Percentiles rank a stretch among this genome's conserved stretches.
Conservation (phyloP, 2,797 vertebrate species). For the Sebastes kiyomatsui region DNA sequence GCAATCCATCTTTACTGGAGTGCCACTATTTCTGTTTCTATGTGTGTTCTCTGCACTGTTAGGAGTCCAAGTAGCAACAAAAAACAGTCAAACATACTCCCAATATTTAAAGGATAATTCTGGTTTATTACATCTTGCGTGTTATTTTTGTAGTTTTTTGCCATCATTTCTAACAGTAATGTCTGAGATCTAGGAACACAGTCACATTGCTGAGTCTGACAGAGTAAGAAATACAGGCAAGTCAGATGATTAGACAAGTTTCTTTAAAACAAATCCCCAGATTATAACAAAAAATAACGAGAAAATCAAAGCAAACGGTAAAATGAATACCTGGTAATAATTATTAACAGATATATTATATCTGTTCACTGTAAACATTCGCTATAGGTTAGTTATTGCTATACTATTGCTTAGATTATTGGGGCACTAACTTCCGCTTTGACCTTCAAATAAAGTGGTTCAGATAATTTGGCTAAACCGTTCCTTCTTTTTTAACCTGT, state of each 20-base stretch:
- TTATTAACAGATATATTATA: background rate
- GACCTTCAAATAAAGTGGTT: background rate
- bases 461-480: background rate
- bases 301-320: background rate
- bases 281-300: background rate
- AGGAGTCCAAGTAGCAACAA: background rate
- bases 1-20: conserved; percentile 23
- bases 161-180: background rate
- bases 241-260: background rate
- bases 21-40: background rate
- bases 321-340: background rate
- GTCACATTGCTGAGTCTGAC: background rate
- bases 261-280: background rate
- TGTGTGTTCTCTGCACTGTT: background rate
- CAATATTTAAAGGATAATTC: background rate
- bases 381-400: background rate
- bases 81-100: background rate
- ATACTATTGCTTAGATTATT: background rate
- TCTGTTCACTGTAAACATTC: background rate
- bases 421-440: background rate
- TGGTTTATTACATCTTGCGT: background rate
- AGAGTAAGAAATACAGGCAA: background rate
- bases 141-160: background rate
- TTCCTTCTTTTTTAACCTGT: background rate
- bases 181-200: background rate